Percentiles rank a stretch among this genome's conserved stretches.
phyloP scores from a whole-genome alignment of 1,140 invertebrate genomes.

The Calephelis virginiensis region DNA sequence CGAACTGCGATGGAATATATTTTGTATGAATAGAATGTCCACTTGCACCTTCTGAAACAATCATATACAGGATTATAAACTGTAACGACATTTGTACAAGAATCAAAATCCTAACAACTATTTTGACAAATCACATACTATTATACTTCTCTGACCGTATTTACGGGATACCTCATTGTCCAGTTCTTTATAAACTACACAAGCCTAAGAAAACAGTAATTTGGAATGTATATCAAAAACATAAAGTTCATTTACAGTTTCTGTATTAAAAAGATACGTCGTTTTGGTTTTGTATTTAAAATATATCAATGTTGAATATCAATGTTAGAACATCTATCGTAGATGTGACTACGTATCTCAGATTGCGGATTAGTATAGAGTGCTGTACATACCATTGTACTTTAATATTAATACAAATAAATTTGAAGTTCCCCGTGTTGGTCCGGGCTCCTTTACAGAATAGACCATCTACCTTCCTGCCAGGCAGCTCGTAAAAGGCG shows the following conservation, averaged over 20 bases:
- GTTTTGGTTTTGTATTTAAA: slow-evolving; percentile 25
- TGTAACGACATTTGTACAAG: slow-evolving; percentile 19
- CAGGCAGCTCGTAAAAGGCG: too few relatives aligned
- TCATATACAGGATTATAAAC: slow-evolving; percentile 21
- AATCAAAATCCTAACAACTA: slow-evolving; percentile 22
- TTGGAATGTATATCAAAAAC: neutral
- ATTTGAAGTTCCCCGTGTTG: too few relatives aligned
- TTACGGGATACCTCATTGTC: slow-evolving; percentile 45
- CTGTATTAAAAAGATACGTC: neutral
- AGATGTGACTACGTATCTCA: slow-evolving; percentile 23
- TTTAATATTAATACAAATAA: neutral
- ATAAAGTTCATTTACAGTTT: neutral
- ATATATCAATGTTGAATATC: slow-evolving; percentile 59
- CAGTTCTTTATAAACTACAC: slow-evolving; percentile 10
- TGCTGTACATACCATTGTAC: neutral
- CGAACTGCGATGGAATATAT: slow-evolving; percentile 43
- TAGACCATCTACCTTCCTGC: too few relatives aligned
- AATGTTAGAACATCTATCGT: slow-evolving; percentile 49
- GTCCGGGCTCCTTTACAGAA: too few relatives aligned
- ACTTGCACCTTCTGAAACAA: slow-evolving; percentile 37
- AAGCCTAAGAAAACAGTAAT: neutral
- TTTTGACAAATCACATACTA: slow-evolving; percentile 37
- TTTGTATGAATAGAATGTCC: slow-evolving; percentile 37
- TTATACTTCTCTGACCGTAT: slow-evolving; percentile 39
- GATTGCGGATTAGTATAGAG: neutral